Conservation (phyloP, 2,888 invertebrate genomes). For the Pseudococcus viburni region DNA sequence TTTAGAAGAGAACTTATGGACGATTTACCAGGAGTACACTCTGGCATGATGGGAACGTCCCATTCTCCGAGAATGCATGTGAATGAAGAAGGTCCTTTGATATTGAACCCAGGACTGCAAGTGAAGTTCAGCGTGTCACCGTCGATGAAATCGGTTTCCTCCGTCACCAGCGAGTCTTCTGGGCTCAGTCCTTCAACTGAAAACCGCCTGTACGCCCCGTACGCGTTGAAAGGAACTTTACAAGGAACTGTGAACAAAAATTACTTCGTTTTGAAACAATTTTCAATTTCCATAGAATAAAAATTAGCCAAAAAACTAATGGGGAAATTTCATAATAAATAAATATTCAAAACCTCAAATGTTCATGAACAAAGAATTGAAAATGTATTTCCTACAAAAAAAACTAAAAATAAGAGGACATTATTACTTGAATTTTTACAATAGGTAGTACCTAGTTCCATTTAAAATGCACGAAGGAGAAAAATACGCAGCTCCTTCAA, state of each 20-base stretch:
- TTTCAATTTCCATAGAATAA: neutral
- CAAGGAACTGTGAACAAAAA: slow-evolving; percentile 77
- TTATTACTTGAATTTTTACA: no score
- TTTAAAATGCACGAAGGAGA: no score
- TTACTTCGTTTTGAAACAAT: neutral
- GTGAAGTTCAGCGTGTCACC: slow-evolving; percentile 83
- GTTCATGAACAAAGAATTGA: no score
- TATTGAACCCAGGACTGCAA: slow-evolving; percentile 80
- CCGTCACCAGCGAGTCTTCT: slow-evolving; percentile 74
- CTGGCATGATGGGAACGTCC: slow-evolving; percentile 83
- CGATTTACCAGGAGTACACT: slow-evolving; percentile 80
- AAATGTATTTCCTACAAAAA: no score
- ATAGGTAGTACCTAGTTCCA: no score
- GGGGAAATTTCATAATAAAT: neutral
- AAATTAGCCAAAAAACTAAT: neutral
- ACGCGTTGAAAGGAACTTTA: slow-evolving; percentile 79
- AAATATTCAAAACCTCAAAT: no score
- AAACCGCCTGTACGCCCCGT: slow-evolving; percentile 76
- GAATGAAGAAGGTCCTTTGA: slow-evolving; percentile 79
- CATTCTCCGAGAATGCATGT: slow-evolving; percentile 87
- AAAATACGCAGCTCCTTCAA: neutral
- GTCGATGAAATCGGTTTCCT: slow-evolving; percentile 77
- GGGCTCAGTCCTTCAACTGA: slow-evolving; percentile 73
- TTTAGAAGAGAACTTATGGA: neutral
- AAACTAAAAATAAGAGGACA: no score